Evolutionary conservation across 2,113 vertebrate genomes (phyloP), one percentile per base, ranked within the genome.

Genomic region (Cyanistes caeruleus): DNA sequence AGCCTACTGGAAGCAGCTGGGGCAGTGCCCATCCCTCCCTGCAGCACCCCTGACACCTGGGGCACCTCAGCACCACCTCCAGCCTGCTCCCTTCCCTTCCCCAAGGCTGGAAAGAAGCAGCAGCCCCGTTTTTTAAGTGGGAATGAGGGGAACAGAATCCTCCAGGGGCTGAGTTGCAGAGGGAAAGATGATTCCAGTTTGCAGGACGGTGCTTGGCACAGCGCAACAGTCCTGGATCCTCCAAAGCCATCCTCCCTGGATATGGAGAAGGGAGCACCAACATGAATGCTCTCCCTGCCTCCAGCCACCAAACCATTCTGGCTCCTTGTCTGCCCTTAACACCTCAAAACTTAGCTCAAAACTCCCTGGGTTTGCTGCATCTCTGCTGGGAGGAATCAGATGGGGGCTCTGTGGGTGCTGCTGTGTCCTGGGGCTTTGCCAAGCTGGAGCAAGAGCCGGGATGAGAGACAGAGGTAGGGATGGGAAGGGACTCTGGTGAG

Each of bases 41-140:
- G 1, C 0, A 3, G 76, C 53, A 59, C 18, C 64, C 37, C 0
- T 0, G 5, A 7, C 68, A 64, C 70, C 60, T n/a, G 2, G 0
- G 6, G 22, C 52, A 52, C 30, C 78, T 46, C 89, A 87, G 77
- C 72, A 77, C 43, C 70, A 46, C 37, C 60, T 62, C 51, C 56
- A 46, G 5, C 8, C 31, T 4, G 2, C 15, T 35, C 44, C 49
- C 27, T 39, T 13, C 43, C 41, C n/a, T 46, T 73, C 15, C 53
- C 39, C 28, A 23, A 2, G 65, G 84, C 65, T 35, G 51, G 25
- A 11, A 31, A 33, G 53, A 33, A 80, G 35, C 20, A 53, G 58
- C 73, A 85, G 56, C 81, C 24, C 43, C 9, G 7, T 24, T 89
- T 44, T 6, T 5, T 5, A 31, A 35, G 17, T 1, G 17, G 48